phyloP scores from a whole-genome alignment of 2,888 invertebrate species.

The Spicauda simplicius region DNA sequence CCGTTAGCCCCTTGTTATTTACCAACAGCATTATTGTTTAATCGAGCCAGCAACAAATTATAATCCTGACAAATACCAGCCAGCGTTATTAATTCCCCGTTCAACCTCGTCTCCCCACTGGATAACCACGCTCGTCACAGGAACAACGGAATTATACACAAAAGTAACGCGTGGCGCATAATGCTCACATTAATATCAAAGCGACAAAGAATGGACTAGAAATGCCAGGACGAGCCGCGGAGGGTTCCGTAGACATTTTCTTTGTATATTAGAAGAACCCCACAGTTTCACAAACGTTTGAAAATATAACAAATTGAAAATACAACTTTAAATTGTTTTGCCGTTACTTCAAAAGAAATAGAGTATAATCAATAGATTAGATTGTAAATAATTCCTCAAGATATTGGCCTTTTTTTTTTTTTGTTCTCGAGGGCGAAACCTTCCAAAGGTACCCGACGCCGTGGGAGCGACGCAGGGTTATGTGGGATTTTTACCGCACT shows the following conservation, averaged over 20 bases:
- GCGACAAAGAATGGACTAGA: not conserved
- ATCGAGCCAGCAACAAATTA: constrained; percentile 16
- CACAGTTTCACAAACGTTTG: no score
- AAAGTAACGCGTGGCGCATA: not conserved
- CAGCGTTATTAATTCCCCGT: constrained; percentile 11
- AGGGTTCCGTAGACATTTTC: not conserved
- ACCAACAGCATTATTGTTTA: constrained; percentile 13
- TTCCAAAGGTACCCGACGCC: no score
- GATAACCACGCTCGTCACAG: not conserved
- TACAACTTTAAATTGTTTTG: no score
- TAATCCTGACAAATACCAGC: constrained; percentile 22
- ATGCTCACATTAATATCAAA: constrained; percentile 5
- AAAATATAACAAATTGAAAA: no score
- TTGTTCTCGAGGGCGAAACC: no score
- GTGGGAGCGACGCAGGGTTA: no score
- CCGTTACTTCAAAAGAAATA: no score
- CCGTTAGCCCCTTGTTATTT: not conserved
- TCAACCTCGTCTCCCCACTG: not conserved
- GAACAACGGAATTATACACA: not conserved
- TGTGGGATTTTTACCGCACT: no score
- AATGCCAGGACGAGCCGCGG: not conserved
- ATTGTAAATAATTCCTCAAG: no score
- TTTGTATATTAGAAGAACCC: no score
- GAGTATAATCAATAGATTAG: no score
- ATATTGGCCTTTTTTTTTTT: no score